Conservation (phyloP, 1,140 invertebrate genomes). For the Drosophila seguyi region DNA sequence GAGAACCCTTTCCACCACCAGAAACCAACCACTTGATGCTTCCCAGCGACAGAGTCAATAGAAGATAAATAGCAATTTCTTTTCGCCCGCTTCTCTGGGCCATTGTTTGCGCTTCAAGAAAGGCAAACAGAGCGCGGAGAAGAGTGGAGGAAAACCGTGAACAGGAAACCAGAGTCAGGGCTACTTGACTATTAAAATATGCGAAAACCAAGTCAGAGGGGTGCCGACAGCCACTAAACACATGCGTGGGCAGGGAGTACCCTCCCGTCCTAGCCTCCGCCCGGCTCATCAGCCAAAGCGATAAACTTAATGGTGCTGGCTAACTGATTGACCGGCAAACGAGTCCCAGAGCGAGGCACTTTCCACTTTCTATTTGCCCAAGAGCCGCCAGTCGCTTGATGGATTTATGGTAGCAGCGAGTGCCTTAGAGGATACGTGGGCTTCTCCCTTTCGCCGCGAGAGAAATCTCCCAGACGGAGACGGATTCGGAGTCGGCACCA, state of each 20-base stretch:
- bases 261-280: neutral
- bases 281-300: slow-evolving; percentile 48
- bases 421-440: slow-evolving; percentile 11
- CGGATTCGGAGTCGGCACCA: slow-evolving; percentile 2
- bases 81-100: slow-evolving; percentile 47
- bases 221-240: slow-evolving; percentile 11
- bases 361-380: slow-evolving; percentile 75
- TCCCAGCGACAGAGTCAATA: slow-evolving; percentile 66
- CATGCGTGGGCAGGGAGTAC: slow-evolving; percentile 24
- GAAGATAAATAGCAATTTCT: slow-evolving; percentile 82
- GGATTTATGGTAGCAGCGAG: slow-evolving; percentile 46
- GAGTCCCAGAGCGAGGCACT: slow-evolving; percentile 46
- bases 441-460: neutral
- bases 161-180: slow-evolving; percentile 20
- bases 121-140: slow-evolving; percentile 56
- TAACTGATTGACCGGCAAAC: slow-evolving; percentile 54
- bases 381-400: slow-evolving; percentile 27
- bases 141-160: neutral
- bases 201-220: slow-evolving; percentile 41
- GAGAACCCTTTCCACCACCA: slow-evolving; percentile 17
- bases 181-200: slow-evolving; percentile 83
- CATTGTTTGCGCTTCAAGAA: slow-evolving; percentile 77
- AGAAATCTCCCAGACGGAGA: slow-evolving; percentile 21
- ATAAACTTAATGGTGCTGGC: slow-evolving; percentile 73
- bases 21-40: slow-evolving; percentile 53